Conservation (phyloP, 30 jellyfish, hydroid and myxozoan genomes). For the Haliclystus octoradiatus region DNA sequence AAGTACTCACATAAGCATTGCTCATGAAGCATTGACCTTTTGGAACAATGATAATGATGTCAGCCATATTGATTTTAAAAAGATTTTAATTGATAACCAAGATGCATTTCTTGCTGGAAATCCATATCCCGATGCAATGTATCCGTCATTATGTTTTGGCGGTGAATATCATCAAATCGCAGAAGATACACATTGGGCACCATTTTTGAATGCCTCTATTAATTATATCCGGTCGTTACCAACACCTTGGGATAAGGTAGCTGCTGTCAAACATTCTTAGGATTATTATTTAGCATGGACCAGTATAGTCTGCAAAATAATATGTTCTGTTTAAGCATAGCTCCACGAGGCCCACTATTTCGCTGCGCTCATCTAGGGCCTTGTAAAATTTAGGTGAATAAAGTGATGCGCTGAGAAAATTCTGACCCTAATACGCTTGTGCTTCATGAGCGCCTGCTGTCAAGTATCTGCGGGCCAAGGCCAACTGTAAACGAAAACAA, state of each 20-base stretch:
- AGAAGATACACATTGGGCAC: constrained; percentile 91
- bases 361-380: too few relatives aligned
- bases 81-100: constrained; percentile 35
- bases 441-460: too few relatives aligned
- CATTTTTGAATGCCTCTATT: constrained; percentile 70
- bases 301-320: background rate
- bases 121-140: constrained; percentile 87
- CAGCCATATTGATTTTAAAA: constrained; percentile 21
- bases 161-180: constrained; percentile 60
- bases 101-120: constrained; percentile 94
- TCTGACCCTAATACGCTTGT: too few relatives aligned
- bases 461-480: too few relatives aligned
- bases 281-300: too few relatives aligned
- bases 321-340: background rate
- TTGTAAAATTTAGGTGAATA: too few relatives aligned
- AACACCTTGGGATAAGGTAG: constrained; percentile 77
- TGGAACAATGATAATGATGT: constrained; percentile 13
- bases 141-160: constrained; percentile 57
- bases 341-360: too few relatives aligned
- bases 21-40: constrained; percentile 53
- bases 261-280: background rate
- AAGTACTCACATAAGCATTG: constrained; percentile 86
- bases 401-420: too few relatives aligned
- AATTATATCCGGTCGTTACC: constrained; percentile 59
- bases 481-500: background rate